phyloP scores from a whole-genome alignment of 2,888 invertebrate genomes.

The Boloria selene region DNA sequence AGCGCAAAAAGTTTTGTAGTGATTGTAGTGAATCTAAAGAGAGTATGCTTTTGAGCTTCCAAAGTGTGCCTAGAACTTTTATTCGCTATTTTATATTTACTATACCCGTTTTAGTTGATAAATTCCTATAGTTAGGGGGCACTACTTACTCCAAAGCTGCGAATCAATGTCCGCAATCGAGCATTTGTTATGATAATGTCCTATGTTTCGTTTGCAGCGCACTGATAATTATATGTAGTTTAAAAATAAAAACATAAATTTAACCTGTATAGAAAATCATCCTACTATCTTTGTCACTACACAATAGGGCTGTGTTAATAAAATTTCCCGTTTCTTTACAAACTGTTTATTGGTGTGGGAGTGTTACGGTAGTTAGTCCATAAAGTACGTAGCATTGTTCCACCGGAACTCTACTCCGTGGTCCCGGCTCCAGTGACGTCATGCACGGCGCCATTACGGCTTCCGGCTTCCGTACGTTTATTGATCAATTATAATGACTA shows the following conservation, averaged over 20 bases:
- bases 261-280: not conserved
- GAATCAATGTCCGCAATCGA: too few species aligned
- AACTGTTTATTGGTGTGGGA: constrained; percentile 30
- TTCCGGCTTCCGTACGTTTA: constrained; percentile 52
- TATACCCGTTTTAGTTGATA: too few species aligned
- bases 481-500: constrained; percentile 1
- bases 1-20: too few species aligned
- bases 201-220: too few species aligned
- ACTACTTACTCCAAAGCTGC: too few species aligned
- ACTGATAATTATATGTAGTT: not conserved
- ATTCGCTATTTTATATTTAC: too few species aligned
- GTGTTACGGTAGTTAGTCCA: constrained; percentile 43
- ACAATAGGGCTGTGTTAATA: constrained; percentile 27
- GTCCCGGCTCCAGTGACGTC: constrained; percentile 62
- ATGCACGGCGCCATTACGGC: constrained; percentile 51
- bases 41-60: too few species aligned
- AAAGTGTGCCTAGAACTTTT: too few species aligned
- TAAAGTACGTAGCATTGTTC: constrained; percentile 59
- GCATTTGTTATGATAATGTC: too few species aligned
- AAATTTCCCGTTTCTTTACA: constrained; percentile 35
- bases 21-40: too few species aligned
- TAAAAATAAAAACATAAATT: not conserved
- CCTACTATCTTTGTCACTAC: constrained; percentile 16
- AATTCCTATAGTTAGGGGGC: too few species aligned
- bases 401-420: constrained; percentile 59